Conservation (phyloP, 35 echinoderm and acorn worm genomes). For the Lytechinus variegatus region DNA sequence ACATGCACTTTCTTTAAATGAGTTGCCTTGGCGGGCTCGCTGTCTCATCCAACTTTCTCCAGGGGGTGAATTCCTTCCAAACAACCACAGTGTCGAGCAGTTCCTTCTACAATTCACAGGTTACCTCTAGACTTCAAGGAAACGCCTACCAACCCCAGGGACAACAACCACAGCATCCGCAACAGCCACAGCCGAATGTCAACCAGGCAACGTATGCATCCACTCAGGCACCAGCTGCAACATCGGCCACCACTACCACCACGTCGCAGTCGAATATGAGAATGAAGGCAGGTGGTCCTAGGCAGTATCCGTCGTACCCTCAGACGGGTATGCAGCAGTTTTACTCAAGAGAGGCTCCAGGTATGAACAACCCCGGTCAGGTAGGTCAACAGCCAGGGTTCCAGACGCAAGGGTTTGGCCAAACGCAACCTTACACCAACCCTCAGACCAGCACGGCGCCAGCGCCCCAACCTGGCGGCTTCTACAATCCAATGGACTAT, state of each 20-base stretch:
- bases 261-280: slow-evolving; percentile 40
- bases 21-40: not conserved
- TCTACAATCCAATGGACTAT: slow-evolving; percentile 60
- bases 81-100: slow-evolving; percentile 95
- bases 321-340: slow-evolving; percentile 76
- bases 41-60: slow-evolving; percentile 23
- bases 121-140: slow-evolving; percentile 56
- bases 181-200: slow-evolving; percentile 29
- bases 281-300: slow-evolving; percentile 44
- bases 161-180: slow-evolving; percentile 47
- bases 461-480: slow-evolving; percentile 24
- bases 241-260: not conserved
- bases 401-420: not conserved
- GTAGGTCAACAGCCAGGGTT: not conserved
- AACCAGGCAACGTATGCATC: not conserved
- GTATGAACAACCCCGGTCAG: not conserved
- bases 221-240: slow-evolving; percentile 22
- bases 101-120: slow-evolving; percentile 80
- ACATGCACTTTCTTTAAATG: not conserved
- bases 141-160: slow-evolving; percentile 54
- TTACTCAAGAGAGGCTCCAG: slow-evolving; percentile 29
- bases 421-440: slow-evolving; percentile 43
- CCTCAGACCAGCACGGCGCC: slow-evolving; percentile 17
- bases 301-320: slow-evolving; percentile 70
- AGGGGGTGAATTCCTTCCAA: slow-evolving; percentile 67